Evolutionary conservation across 2,888 invertebrate species (phyloP).

Genomic region (Laothoe populi): DNA sequence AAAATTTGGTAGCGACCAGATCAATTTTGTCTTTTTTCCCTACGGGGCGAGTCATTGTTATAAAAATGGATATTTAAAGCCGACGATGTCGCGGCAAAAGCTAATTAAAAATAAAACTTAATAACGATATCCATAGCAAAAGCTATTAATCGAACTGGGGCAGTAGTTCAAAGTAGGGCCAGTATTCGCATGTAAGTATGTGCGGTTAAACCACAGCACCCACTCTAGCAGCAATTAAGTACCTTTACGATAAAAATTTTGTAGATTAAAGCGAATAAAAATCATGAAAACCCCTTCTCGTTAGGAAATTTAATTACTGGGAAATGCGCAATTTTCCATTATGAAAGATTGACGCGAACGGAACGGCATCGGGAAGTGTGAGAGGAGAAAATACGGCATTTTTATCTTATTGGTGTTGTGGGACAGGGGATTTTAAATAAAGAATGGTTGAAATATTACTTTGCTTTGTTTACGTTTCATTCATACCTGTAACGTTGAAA

Average conservation of each 20-base stretch:
- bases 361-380: conserved; percentile 2
- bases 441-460: not conserved
- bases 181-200: not conserved
- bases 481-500: not conserved
- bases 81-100: too few species aligned
- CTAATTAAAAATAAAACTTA: not conserved
- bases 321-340: conserved; percentile 20
- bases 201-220: not conserved
- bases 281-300: conserved; percentile 9
- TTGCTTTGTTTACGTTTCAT: not conserved
- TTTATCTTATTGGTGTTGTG: conserved; percentile 10
- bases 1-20: too few species aligned
- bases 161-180: not conserved
- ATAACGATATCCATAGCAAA: not conserved
- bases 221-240: conserved; percentile 11
- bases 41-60: too few species aligned
- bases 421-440: not conserved
- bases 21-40: too few species aligned
- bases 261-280: conserved; percentile 7
- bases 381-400: not conserved
- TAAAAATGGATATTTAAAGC: too few species aligned
- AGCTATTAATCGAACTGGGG: not conserved
- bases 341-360: conserved; percentile 17
- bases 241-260: conserved; percentile 16
- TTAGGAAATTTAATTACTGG: conserved; percentile 23